Evolutionary conservation across 92 coral and sea anemone genomes (phyloP).

Genomic region (Porites divaricata): DNA sequence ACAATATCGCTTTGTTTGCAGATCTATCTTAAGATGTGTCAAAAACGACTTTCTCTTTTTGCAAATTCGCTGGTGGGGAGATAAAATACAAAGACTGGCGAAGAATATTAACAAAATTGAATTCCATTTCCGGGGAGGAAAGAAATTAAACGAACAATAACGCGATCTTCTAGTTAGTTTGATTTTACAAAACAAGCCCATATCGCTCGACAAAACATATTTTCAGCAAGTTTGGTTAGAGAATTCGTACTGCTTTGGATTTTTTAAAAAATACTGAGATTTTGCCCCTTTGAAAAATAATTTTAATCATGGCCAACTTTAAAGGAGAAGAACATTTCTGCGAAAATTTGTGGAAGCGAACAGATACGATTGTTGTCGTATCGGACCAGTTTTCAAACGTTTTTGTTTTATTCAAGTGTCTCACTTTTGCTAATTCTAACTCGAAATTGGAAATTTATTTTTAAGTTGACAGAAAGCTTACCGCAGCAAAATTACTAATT

Average conservation of each 20-base stretch:
- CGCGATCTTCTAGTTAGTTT: neutral
- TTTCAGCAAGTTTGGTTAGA: neutral
- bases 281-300: neutral
- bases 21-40: neutral
- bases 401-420: neutral
- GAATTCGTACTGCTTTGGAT: neutral
- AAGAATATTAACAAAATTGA: conserved; percentile 7
- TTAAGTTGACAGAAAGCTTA: neutral
- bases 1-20: conserved; percentile 28
- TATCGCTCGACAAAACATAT: neutral
- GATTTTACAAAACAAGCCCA: neutral
- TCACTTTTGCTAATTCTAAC: neutral
- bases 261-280: conserved; percentile 2
- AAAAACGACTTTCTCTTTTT: conserved; percentile 18
- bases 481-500: conserved; percentile 11
- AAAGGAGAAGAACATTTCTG: neutral
- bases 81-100: neutral
- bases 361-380: neutral
- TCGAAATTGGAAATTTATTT: neutral
- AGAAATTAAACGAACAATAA: conserved; percentile 1
- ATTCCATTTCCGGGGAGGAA: conserved; percentile 31
- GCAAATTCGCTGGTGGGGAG: neutral
- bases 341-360: neutral
- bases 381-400: neutral
- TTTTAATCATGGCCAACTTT: neutral